These are phyloP conservation scores for Calameuta idolon DNA, from an alignment of 2,888 invertebrate species.

Conservation along the genomic window DNA sequence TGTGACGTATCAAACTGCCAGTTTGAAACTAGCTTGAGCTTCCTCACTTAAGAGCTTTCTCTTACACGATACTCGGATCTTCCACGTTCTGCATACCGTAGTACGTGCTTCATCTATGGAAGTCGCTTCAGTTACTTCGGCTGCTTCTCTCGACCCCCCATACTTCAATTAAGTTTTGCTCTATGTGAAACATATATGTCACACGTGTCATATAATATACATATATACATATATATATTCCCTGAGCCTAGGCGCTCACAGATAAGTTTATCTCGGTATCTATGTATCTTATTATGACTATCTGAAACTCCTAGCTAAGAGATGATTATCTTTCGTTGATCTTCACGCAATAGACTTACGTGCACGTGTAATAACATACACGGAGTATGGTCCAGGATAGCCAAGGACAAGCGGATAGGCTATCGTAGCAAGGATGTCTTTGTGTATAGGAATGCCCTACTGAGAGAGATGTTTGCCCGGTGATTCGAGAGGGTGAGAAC, in stretches of 20 bases:
- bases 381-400: background rate
- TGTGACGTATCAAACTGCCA: conserved; percentile 52
- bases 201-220: no score
- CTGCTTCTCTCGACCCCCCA: background rate
- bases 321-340: conserved; percentile 14
- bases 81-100: conserved; percentile 25
- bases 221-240: no score
- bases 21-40: conserved; percentile 48
- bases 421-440: background rate
- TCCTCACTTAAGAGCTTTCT: background rate
- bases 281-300: background rate
- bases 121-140: conserved; percentile 38
- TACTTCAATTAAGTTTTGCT: background rate
- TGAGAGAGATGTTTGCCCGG: background rate
- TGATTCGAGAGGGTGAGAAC: background rate
- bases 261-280: background rate
- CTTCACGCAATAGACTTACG: conserved; percentile 39
- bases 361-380: conserved; percentile 48
- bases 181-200: background rate
- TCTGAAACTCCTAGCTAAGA: background rate
- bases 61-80: background rate
- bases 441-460: background rate
- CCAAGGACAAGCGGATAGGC: background rate
- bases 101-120: conserved; percentile 30
- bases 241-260: background rate